A percentile compares a stretch with the other conserved stretches of the same genome.
Evolutionary conservation across 2,113 vertebrate genomes (phyloP).

Genomic region (Amia ocellicauda): DNA sequence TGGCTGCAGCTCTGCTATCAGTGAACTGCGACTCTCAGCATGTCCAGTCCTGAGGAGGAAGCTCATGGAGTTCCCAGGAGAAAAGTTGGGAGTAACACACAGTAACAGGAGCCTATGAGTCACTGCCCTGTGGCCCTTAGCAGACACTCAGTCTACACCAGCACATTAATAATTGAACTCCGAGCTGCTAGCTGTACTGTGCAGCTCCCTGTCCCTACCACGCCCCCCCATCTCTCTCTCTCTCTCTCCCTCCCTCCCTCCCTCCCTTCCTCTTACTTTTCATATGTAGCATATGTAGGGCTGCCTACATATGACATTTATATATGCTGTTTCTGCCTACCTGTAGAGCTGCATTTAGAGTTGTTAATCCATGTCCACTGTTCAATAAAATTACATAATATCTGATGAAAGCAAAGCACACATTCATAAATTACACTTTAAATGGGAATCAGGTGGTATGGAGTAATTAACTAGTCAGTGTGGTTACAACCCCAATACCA

Average conservation of each 20-base stretch:
- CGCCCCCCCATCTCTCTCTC: background rate
- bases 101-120: background rate
- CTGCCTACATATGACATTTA: too few relatives aligned
- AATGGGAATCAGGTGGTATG: too few relatives aligned
- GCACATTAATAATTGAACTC: slow-evolving; percentile 5
- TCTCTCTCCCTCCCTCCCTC: background rate
- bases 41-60: background rate
- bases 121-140: background rate
- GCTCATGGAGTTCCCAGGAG: background rate
- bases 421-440: too few relatives aligned
- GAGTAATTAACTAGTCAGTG: too few relatives aligned
- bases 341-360: background rate
- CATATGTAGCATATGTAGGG: too few relatives aligned
- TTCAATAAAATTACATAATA: too few relatives aligned
- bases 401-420: too few relatives aligned
- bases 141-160: slow-evolving; percentile 7
- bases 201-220: background rate
- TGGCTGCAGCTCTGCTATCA: background rate
- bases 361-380: background rate
- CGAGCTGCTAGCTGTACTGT: background rate
- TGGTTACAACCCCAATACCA: too few relatives aligned
- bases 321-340: background rate
- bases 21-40: background rate
- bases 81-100: background rate
- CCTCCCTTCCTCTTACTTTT: too few relatives aligned